These are phyloP conservation scores for Aeoliscus strigatus DNA, from an alignment of 2,797 vertebrate species.

Conservation along the genomic window DNA sequence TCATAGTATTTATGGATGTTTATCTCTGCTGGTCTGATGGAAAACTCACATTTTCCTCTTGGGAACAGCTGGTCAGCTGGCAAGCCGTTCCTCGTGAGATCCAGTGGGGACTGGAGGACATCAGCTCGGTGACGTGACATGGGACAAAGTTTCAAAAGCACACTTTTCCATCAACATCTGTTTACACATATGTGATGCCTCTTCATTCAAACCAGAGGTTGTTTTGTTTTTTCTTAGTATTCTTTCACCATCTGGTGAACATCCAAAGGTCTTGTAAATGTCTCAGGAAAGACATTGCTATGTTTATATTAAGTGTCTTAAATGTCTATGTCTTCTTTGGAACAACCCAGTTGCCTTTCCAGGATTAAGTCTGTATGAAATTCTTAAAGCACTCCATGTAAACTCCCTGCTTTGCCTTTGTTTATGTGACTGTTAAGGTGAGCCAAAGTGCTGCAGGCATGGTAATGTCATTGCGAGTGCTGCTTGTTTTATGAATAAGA, in stretches of 20 bases:
- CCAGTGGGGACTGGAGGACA: constrained; percentile 21
- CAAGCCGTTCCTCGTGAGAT: constrained; percentile 31
- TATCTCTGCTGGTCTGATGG: constrained; percentile 61
- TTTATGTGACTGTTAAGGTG: too few species aligned
- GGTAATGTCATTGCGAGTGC: too few species aligned
- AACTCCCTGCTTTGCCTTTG: too few species aligned
- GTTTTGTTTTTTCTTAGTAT: constrained; percentile 25
- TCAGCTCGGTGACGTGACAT: constrained; percentile 27
- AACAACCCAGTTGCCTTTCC: constrained; percentile 12
- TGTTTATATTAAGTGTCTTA: constrained; percentile 39
- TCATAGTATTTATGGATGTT: constrained; percentile 70
- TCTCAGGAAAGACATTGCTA: constrained; percentile 32
- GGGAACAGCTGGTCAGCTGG: constrained; percentile 55
- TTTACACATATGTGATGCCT: constrained; percentile 38
- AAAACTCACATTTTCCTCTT: constrained; percentile 72
- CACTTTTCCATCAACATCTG: constrained; percentile 37
- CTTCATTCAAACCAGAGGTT: constrained; percentile 47
- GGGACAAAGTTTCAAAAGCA: constrained; percentile 18
- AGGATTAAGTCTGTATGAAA: too few species aligned
- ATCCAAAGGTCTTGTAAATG: constrained; percentile 48
- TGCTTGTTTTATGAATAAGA: too few species aligned
- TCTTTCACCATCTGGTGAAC: constrained; percentile 41
- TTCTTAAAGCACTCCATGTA: too few species aligned
- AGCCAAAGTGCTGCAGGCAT: too few species aligned
- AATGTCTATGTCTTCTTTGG: constrained; percentile 24